Conservation (phyloP, 2,797 vertebrate species). For the Peromyscus nudipes region DNA sequence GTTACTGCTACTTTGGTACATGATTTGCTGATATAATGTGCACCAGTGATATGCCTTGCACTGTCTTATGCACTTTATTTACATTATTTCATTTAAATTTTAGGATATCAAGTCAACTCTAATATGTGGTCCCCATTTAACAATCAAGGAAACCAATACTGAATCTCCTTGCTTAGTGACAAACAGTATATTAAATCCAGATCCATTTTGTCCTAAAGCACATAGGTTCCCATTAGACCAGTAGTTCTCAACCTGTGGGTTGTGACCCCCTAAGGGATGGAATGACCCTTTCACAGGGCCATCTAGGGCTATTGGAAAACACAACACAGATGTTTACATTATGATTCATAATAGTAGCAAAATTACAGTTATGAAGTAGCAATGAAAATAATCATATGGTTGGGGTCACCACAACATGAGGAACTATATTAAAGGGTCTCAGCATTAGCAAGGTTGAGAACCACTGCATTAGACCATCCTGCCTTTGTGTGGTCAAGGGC, state of each 20-base stretch:
- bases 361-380: background rate
- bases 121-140: background rate
- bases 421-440: background rate
- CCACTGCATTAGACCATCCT: background rate
- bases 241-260: background rate
- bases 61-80: background rate
- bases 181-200: conserved; percentile 14
- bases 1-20: background rate
- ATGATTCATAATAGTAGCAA: background rate
- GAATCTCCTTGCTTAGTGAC: background rate
- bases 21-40: background rate
- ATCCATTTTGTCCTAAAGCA: conserved; percentile 2
- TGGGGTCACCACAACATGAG: background rate
- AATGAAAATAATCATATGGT: background rate
- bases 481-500: background rate
- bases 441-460: background rate
- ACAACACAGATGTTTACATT: background rate
- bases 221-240: background rate
- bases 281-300: background rate
- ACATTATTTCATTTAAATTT: conserved; percentile 40
- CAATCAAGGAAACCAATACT: conserved; percentile 1
- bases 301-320: background rate
- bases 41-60: background rate
- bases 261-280: background rate
- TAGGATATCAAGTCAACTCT: background rate